Percentiles rank a stretch among this genome's conserved stretches.
Conservation (phyloP, 2,113 vertebrate species). For the Hyperopisus bebe region DNA sequence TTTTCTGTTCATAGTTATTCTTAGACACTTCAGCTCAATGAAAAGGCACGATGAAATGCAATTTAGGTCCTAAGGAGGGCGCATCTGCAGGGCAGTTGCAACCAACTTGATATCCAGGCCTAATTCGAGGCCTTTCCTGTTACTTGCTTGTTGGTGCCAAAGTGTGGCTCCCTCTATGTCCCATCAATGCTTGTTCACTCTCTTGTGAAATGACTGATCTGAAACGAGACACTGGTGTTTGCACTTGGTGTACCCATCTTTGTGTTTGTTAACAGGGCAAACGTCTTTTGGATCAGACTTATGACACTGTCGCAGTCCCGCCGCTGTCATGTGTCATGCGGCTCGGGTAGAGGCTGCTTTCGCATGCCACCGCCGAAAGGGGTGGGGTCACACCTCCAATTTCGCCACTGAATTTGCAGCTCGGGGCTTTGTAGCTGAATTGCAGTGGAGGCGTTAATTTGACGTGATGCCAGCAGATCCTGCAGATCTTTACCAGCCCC, state of each 20-base stretch:
- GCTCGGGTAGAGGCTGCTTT: neutral
- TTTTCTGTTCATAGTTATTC: neutral
- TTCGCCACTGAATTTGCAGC: neutral
- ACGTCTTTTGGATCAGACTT: neutral
- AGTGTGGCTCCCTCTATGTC: neutral
- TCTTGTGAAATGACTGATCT: neutral
- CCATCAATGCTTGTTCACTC: neutral
- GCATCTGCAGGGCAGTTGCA: neutral
- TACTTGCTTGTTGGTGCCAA: neutral
- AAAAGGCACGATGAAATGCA: neutral
- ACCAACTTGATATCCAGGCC: neutral
- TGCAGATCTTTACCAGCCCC: neutral
- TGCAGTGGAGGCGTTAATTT: neutral
- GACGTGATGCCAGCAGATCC: neutral
- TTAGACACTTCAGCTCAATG: neutral
- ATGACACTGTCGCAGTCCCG: neutral
- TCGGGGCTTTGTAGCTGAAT: neutral
- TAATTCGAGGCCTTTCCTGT: neutral
- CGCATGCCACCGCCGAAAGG: neutral
- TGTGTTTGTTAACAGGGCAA: neutral
- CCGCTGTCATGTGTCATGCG: neutral
- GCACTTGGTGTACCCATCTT: neutral
- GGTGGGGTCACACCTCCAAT: neutral
- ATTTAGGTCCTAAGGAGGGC: neutral
- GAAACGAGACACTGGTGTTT: neutral